Conservation (phyloP, 1,140 invertebrate genomes). For the Odontomachus brunneus region DNA sequence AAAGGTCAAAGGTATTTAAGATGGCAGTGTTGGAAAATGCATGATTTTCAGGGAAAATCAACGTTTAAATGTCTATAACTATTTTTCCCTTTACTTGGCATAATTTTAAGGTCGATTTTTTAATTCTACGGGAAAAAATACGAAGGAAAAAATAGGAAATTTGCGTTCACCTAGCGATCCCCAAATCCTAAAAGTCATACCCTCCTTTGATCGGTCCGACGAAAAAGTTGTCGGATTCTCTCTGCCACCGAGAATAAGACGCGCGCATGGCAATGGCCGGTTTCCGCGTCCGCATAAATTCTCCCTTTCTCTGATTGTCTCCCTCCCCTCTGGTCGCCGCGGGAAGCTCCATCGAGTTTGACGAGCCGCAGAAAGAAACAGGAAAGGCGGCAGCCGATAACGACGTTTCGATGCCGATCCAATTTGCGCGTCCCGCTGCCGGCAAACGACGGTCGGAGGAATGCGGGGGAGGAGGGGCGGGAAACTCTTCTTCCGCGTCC, state of each 20-base stretch:
- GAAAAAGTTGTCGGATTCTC: conserved; percentile 34
- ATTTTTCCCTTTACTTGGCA: too few species aligned
- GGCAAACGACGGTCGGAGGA: conserved; percentile 31
- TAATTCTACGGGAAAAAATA: too few species aligned
- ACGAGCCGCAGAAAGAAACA: background rate
- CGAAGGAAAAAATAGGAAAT: too few species aligned
- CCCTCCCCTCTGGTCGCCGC: too few species aligned
- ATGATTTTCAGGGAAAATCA: too few species aligned
- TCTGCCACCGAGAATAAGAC: conserved; percentile 29
- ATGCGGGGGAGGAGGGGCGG: conserved; percentile 15
- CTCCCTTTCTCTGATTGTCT: background rate
- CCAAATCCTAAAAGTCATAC: too few species aligned
- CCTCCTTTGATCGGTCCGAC: too few species aligned
- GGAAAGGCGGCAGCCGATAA: conserved; percentile 63
- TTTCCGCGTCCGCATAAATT: conserved; percentile 41
- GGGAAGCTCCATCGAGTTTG: conserved; percentile 33
- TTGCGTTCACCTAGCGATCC: too few species aligned
- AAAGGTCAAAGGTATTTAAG: too few species aligned
- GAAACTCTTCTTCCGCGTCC: background rate
- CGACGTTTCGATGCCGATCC: conserved; percentile 70
- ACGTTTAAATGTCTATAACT: too few species aligned
- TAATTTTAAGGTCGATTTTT: too few species aligned
- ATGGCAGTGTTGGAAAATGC: too few species aligned
- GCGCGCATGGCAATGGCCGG: background rate
- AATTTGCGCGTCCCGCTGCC: conserved; percentile 72